Evolutionary conservation across 2,888 invertebrate species (phyloP).

Genomic region (Gnatocerus cornutus): DNA sequence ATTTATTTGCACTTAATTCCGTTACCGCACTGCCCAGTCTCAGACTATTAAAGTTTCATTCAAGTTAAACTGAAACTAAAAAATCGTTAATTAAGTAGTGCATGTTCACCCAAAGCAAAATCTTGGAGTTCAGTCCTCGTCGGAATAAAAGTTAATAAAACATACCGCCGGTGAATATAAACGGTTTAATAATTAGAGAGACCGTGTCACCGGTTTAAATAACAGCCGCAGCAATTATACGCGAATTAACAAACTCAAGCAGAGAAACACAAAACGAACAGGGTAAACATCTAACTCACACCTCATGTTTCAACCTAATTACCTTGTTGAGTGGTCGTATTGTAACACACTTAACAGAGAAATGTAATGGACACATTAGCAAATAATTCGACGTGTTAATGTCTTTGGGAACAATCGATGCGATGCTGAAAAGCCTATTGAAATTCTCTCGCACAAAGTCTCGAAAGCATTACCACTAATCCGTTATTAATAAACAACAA

Average conservation of each 20-base stretch:
- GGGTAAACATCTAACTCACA: conserved; percentile 31
- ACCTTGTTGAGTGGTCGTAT: conserved; percentile 16
- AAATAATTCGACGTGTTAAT: not conserved
- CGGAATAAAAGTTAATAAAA: conserved; percentile 28
- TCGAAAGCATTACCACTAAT: too few relatives aligned
- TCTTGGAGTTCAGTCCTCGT: not conserved
- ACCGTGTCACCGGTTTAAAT: conserved; percentile 42
- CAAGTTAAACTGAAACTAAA: too few relatives aligned
- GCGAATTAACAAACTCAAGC: conserved; percentile 39
- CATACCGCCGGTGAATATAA: conserved; percentile 24
- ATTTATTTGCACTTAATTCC: too few relatives aligned
- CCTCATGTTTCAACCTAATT: conserved; percentile 24
- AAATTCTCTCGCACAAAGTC: too few relatives aligned
- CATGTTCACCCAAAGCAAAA: not conserved
- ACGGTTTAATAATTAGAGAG: conserved; percentile 33
- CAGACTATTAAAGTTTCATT: too few relatives aligned
- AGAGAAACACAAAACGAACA: conserved; percentile 40
- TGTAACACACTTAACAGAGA: conserved; percentile 3
- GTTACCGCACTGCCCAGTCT: too few relatives aligned
- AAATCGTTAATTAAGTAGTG: too few relatives aligned
- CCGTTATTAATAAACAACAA: too few relatives aligned
- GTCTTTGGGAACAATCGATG: too few relatives aligned
- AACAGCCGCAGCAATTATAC: conserved; percentile 41
- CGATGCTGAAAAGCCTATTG: too few relatives aligned
- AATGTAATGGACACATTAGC: not conserved